Evolutionary conservation across 2,113 vertebrate species (phyloP).

Genomic region (Echinops telfairi): DNA sequence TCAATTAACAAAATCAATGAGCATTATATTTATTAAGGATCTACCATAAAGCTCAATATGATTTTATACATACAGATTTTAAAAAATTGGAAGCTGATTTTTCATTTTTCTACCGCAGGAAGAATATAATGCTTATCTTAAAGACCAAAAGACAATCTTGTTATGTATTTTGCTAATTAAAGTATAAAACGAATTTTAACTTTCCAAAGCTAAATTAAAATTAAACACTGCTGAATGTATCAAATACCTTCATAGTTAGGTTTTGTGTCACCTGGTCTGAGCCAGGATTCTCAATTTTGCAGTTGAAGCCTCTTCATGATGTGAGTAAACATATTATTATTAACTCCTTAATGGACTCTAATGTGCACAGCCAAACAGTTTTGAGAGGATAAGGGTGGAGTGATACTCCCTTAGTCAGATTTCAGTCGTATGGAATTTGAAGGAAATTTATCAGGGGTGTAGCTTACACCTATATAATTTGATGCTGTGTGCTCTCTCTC

Average conservation of each 20-base stretch:
- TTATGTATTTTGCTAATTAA: neutral
- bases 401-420: too few relatives aligned
- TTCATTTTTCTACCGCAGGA: neutral
- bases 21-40: neutral
- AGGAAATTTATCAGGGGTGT: too few relatives aligned
- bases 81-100: slow-evolving; percentile 36
- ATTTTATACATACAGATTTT: neutral
- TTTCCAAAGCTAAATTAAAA: neutral
- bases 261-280: too few relatives aligned
- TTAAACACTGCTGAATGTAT: neutral
- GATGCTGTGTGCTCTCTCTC: too few relatives aligned
- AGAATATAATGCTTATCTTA: neutral
- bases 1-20: neutral
- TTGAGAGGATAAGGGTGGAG: too few relatives aligned
- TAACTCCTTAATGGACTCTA: too few relatives aligned
- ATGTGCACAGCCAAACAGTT: too few relatives aligned
- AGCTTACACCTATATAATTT: too few relatives aligned
- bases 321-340: too few relatives aligned
- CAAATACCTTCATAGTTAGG: neutral
- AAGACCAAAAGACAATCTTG: neutral
- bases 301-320: too few relatives aligned
- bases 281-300: too few relatives aligned
- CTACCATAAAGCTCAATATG: neutral
- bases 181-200: neutral
- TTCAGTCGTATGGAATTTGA: too few relatives aligned